Base-by-base conservation (phyloP, 2,113 vertebrate species). In the Ptychochromis oligacanthus region DNA sequence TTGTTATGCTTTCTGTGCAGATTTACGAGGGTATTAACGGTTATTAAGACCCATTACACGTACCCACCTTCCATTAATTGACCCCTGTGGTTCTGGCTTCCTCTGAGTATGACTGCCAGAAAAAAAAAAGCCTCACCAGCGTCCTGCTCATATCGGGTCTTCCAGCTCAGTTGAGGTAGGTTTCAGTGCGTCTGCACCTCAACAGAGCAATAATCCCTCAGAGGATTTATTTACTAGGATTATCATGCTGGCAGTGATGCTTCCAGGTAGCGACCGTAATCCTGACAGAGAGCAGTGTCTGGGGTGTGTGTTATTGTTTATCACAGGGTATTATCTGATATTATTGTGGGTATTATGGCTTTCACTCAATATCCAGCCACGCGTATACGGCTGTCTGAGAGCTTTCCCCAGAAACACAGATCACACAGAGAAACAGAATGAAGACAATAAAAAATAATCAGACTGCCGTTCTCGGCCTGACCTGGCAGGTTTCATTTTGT, bases 211-310 rank as follows among this genome's bases (percentile, higher is more conserved):
- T 85, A 88, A 90, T 90, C 84, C 80, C 24, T 52, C 2, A 6
- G 17, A 75, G 79, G 88, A 81, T 89, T 76, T 81, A 76, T 75
- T 67, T n/a, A 10, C 31, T 24, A 59, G 85, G 86, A 90, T 92
- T 90, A 90, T 75, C 0, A 1, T 43, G 40, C 17, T 38, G 64
- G n/a, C 75, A 54, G 61, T 9, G 43, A 77, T 43, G 88, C 83
- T 78, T 81, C 54, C 80, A 90, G 88, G 90, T 90, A 85, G 64
- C 28, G 26, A 57, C 13, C 6, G 28, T 83, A 87, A 91, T 85
- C 88, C 81, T 56, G 34, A 57, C 58, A 62, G 64, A 88, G 79
- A 84, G 78, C 85, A 77, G 79, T 10, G 54, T 38, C 76, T 64
- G 67, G 46, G 67, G 46, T 54, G 76, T 18, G n/a, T 64, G 34